Conservation (phyloP, 2,797 vertebrate genomes). For the Enteromius mattozi region DNA sequence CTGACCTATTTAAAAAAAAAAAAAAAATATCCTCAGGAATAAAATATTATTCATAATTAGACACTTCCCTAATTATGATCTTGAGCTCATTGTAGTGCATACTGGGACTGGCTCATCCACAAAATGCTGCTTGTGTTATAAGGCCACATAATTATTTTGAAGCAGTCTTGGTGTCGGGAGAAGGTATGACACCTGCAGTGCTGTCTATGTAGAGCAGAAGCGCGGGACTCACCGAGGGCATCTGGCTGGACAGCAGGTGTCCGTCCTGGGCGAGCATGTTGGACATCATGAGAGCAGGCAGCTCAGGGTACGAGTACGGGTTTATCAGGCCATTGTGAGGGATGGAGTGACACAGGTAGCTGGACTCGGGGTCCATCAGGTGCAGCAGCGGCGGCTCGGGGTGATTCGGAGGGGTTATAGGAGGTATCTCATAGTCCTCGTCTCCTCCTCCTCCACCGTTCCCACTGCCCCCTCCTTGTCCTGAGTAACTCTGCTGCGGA, state of each 20-base stretch:
- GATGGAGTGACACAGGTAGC: conserved; percentile 96
- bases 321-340: conserved; percentile 95
- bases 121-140: neutral
- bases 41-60: neutral
- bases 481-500: conserved; percentile 84
- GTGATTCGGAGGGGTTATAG: conserved; percentile 97
- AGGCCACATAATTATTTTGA: neutral
- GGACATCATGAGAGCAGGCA: conserved; percentile 97
- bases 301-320: conserved; percentile 94
- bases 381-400: conserved; percentile 93
- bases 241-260: conserved; percentile 93
- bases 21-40: neutral
- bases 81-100: neutral
- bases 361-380: conserved; percentile 94
- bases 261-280: conserved; percentile 97
- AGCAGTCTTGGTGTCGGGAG: neutral
- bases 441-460: conserved; percentile 81
- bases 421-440: conserved; percentile 98
- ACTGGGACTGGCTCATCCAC: neutral
- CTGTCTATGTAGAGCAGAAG: neutral
- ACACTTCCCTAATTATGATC: neutral
- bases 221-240: conserved; percentile 90
- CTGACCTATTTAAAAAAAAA: neutral
- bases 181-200: neutral
- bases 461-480: conserved; percentile 76